Percentiles rank a stretch among this genome's conserved stretches.
phyloP scores from a whole-genome alignment of 2,888 invertebrate species.

The Epistrophe eligans region DNA sequence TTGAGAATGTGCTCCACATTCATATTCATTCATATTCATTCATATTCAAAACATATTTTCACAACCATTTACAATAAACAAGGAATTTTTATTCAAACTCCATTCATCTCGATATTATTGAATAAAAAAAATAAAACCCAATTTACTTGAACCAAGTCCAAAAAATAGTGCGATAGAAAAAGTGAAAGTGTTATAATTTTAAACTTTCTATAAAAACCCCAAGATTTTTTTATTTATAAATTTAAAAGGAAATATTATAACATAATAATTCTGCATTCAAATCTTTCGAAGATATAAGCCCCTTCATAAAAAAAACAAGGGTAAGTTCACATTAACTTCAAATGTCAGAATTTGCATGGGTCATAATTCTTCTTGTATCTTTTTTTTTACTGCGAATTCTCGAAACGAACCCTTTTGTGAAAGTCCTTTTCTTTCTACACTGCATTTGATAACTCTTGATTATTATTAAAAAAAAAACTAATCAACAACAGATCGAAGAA shows the following conservation, averaged over 20 bases:
- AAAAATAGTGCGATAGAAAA: no score
- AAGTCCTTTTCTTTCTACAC: slow-evolving; percentile 24
- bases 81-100: no score
- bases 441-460: slow-evolving; percentile 47
- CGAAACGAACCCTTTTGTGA: slow-evolving; percentile 34
- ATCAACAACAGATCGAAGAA: slow-evolving; percentile 13
- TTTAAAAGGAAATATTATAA: neutral
- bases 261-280: neutral
- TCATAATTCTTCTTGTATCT: slow-evolving; percentile 63
- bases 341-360: slow-evolving; percentile 74
- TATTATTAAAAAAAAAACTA: slow-evolving; percentile 30
- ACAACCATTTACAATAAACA: no score
- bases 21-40: no score
- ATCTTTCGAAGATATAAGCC: neutral
- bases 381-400: slow-evolving; percentile 12
- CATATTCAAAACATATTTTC: no score
- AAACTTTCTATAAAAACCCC: neutral
- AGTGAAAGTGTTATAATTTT: neutral
- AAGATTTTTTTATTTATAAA: neutral
- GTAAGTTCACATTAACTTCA: slow-evolving; percentile 38
- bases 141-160: neutral
- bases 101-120: no score
- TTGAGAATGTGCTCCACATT: no score
- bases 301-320: slow-evolving; percentile 27
- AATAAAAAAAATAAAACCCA: no score